Base-by-base conservation (phyloP, 2,888 invertebrate genomes). In the Troides oblongomaculatus region DNA sequence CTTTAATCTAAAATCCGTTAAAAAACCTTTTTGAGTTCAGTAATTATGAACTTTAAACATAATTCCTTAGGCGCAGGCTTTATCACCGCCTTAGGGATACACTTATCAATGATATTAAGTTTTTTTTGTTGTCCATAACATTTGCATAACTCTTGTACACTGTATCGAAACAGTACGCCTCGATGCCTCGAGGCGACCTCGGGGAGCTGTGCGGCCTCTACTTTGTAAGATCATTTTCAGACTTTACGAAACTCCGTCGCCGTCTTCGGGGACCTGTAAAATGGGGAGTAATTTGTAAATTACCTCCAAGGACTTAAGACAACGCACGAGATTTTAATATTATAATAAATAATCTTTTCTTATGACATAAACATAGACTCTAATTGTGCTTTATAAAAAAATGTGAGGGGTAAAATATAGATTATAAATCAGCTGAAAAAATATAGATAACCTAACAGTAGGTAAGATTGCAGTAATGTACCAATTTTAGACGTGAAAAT, bases 111-210 rank as follows among this genome's bases (percentile, higher is more conserved):
- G 90, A 87, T 90, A 89, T 91, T 89, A 92, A 90, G 89, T 91
- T 92, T 92, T 93, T 92, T 93, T 92, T 91, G 90, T 90, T 90
- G 91, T 92, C 92, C 90, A 91, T 93, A 93, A 92, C 87, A 93
- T 93, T 93, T 90, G 92, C 92, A 93, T 93, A 93, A 86, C 88
- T 88, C 86, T 84, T 83, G 85, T 88, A 87, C 62, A 43, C 85
- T 88, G 79, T 88, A 86, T 87, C 85, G 80, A 77, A 79, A 81
- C 77, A 79, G 83, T 84, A 74, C 80, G 81, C 85, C 80, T 86
- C 80, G 76, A 80, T 81, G 86, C 84, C 88, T 84, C 74, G 79
- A 77, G 89, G 90, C 89, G 84, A 79, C 85, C 79, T 77, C 83
- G 78, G 87, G 86, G 86, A 86, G 76, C 80, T 72, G 81, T 81